Percentiles rank a stretch among this genome's conserved stretches.
Evolutionary conservation across 2,888 invertebrate genomes (phyloP).

Genomic region (Malacosoma neustria): DNA sequence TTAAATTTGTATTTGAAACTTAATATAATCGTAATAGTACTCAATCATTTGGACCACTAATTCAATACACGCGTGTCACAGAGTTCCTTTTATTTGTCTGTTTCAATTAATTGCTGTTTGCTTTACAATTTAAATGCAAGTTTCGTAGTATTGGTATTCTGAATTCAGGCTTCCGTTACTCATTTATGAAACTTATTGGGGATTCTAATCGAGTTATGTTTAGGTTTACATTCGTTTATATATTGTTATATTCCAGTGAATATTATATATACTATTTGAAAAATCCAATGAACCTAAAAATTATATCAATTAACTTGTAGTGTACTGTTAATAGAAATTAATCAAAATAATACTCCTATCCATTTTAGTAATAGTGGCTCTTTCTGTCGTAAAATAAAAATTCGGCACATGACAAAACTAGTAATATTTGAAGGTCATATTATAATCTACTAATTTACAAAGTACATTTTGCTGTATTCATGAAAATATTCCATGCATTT

Average conservation of each 20-base stretch:
- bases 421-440: no score
- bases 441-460: no score
- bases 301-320: no score
- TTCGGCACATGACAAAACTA: no score
- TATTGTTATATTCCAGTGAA: neutral
- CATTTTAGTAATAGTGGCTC: no score
- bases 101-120: slow-evolving; percentile 34
- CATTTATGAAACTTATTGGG: slow-evolving; percentile 13
- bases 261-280: no score
- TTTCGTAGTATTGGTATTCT: slow-evolving; percentile 20
- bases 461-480: no score
- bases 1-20: slow-evolving; percentile 12
- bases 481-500: no score
- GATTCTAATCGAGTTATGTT: slow-evolving; percentile 7
- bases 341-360: no score
- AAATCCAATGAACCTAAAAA: no score
- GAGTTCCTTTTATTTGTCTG: slow-evolving; percentile 34
- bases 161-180: slow-evolving; percentile 17
- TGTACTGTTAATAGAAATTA: no score
- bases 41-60: slow-evolving; percentile 24
- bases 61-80: slow-evolving; percentile 28
- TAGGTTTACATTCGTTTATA: slow-evolving; percentile 3
- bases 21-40: slow-evolving; percentile 3
- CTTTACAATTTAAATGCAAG: slow-evolving; percentile 44
- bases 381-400: no score